Base-by-base conservation (phyloP, 2,797 vertebrate species). In the Leuciscus waleckii region DNA sequence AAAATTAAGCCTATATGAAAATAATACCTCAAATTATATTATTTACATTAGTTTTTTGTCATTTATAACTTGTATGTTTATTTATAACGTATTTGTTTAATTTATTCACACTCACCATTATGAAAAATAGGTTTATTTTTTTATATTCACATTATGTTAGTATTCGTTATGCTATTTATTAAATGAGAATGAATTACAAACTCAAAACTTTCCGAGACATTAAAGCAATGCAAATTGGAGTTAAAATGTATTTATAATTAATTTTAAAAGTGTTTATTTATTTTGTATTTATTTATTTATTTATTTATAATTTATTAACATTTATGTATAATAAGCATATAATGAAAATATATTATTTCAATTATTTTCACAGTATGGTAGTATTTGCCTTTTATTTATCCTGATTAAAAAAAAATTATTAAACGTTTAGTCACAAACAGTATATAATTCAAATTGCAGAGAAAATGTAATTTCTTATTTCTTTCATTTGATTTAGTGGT, bases 381-480 rank as follows among this genome's bases (percentile, higher is more conserved):
- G 32, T 76, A 37, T 35, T 14, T 32, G 51, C 6, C 11, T 54
- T 51, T 54, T 54, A 23, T 54, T 75, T 74, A 11, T 49, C 14
- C 43, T 75, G 29, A 54, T 29, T 29, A 2, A 16, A 43, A 43
- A 41, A 41, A 8, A 23, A 54, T 35, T 1, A 5, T 35, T 2
- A 5, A 73, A 19, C 26, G 2, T 21, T 74, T 6, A 49, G 17
- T 1, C 43, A 51, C 16, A 32, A 16, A 19, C 17, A 7, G 29
- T 54, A 32, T 65, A 16, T 17, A 17, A 23, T 54, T 6, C 19
- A 35, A 54, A 54, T 75, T 75, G 19, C 10, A 10, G 13, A 5
- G 23, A 56, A 69, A 69, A 79, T 63, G 58, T 65, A 8, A 63
- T 79, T 21, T 63, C n/a, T 63, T 79, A 14, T 37, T 54, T 39